A percentile compares a stretch with the other conserved stretches of the same genome.
Evolutionary conservation across 2,113 vertebrate genomes (phyloP).

Genomic region (Percopsis transmontana): DNA sequence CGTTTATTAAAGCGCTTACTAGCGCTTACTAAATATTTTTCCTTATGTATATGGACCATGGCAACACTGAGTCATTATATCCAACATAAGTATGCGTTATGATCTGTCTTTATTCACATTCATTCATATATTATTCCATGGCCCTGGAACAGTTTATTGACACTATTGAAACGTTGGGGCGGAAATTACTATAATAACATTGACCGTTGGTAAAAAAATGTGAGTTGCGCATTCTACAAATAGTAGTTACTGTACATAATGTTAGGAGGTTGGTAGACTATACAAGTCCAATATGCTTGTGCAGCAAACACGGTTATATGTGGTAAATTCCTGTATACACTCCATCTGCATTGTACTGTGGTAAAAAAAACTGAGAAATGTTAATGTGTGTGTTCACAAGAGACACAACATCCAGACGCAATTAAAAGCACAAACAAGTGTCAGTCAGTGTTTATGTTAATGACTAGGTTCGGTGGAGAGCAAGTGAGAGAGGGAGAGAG

Average conservation of each 20-base stretch:
- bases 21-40: too few species aligned
- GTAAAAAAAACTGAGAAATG: slow-evolving; percentile 73
- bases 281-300: slow-evolving; percentile 61
- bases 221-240: slow-evolving; percentile 11
- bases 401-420: slow-evolving; percentile 76
- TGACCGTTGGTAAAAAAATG: slow-evolving; percentile 1
- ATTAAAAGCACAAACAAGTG: slow-evolving; percentile 78
- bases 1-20: too few species aligned
- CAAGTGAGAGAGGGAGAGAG: slow-evolving; percentile 29
- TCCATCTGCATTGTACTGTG: slow-evolving; percentile 65
- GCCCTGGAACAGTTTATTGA: slow-evolving; percentile 15
- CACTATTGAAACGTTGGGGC: slow-evolving; percentile 6
- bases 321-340: slow-evolving; percentile 70
- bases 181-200: slow-evolving; percentile 9
- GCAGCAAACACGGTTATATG: slow-evolving; percentile 67
- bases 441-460: slow-evolving; percentile 79
- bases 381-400: slow-evolving; percentile 73
- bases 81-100: neutral
- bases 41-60: neutral
- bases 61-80: neutral
- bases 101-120: neutral
- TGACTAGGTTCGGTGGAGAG: slow-evolving; percentile 60
- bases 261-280: slow-evolving; percentile 46
- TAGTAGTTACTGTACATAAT: slow-evolving; percentile 29
- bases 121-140: neutral